Conservation (phyloP, 2,113 vertebrate species). For the Hyperoodon ampullatus region DNA sequence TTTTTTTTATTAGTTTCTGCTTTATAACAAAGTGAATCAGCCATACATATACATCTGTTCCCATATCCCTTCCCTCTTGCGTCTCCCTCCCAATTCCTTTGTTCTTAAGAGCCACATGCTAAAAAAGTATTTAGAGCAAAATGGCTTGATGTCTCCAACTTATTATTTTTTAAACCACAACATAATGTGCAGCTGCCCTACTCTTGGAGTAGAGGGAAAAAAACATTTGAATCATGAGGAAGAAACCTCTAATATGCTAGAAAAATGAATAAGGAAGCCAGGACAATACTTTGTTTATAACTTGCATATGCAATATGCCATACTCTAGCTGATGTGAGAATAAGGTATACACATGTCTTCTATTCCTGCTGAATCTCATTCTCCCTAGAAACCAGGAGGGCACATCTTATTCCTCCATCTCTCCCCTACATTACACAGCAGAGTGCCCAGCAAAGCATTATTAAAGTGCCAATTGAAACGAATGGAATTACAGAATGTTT, state of each 20-base stretch:
- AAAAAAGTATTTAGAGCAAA: constrained; percentile 3
- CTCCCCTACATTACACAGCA: not conserved
- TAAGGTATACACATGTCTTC: not conserved
- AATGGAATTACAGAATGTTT: not conserved
- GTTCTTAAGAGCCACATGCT: not conserved
- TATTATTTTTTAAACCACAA: not conserved
- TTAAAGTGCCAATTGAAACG: not conserved
- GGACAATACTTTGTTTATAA: not conserved
- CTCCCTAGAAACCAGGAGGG: not conserved
- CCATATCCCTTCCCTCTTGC: no score
- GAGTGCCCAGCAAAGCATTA: no score
- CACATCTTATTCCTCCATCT: not conserved
- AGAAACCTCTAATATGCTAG: not conserved
- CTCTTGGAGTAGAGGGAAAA: not conserved
- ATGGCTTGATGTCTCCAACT: not conserved
- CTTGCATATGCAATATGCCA: not conserved
- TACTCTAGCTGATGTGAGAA: not conserved
- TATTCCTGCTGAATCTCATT: not conserved
- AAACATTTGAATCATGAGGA: not conserved
- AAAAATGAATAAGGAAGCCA: not conserved
- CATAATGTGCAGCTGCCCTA: not conserved
- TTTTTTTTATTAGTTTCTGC: no score
- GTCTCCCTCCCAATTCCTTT: not conserved
- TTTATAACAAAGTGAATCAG: no score
- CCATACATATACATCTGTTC: no score